A percentile compares a stretch with the other conserved stretches of the same genome.
These are phyloP conservation scores for Drosophila setifemur DNA, from an alignment of 1,140 invertebrate genomes.

Conservation along the genomic window DNA sequence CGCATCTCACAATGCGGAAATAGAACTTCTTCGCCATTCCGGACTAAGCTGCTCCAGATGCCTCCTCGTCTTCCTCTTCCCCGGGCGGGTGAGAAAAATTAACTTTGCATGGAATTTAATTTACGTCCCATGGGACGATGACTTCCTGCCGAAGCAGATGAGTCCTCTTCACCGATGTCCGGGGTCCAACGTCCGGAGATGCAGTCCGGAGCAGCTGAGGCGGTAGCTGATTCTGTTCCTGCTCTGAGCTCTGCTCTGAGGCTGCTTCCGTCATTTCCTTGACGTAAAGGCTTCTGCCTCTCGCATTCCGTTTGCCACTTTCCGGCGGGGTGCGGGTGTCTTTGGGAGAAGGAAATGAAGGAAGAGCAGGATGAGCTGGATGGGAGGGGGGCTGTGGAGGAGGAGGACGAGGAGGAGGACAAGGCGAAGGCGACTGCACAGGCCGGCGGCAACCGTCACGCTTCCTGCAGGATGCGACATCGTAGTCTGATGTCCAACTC, in stretches of 20 bases:
- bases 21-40: constrained; percentile 21
- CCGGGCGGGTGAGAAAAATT: constrained; percentile 51
- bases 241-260: constrained; percentile 29
- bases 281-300: constrained; percentile 58
- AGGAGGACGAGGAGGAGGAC: not conserved
- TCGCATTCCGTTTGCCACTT: constrained; percentile 46
- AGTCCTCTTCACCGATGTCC: not conserved
- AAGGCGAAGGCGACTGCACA: not conserved
- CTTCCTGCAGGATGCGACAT: constrained; percentile 75
- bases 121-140: constrained; percentile 77
- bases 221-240: constrained; percentile 18
- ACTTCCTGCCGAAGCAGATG: constrained; percentile 74
- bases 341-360: constrained; percentile 12
- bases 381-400: not conserved
- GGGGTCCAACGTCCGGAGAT: constrained; percentile 23
- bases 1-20: constrained; percentile 6
- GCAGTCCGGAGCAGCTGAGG: constrained; percentile 34
- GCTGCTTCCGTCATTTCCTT: constrained; percentile 80
- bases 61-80: not conserved
- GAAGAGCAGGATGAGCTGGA: constrained; percentile 4
- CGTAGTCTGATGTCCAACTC: constrained; percentile 52
- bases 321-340: not conserved
- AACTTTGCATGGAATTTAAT: constrained; percentile 82
- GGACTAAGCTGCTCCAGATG: constrained; percentile 26
- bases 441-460: constrained; percentile 53